Evolutionary conservation across 2,113 vertebrate genomes (phyloP).

Genomic region (Tursiops truncatus): DNA sequence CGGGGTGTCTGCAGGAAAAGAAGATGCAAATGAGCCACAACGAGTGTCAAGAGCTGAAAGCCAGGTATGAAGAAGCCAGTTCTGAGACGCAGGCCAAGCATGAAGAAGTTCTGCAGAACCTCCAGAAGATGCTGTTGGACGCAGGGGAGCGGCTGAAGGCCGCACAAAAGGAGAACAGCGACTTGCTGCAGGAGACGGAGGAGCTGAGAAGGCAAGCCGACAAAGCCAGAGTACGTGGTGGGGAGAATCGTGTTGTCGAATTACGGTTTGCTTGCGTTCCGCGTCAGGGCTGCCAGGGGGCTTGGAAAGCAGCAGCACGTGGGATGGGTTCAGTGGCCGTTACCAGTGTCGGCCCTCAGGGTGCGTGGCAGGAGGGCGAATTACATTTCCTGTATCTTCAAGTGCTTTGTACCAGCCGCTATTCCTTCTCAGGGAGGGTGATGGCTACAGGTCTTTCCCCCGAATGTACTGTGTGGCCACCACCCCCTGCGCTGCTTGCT

Average conservation of each 20-base stretch:
- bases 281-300: not conserved
- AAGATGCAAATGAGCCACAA: conserved; percentile 78
- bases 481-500: not conserved
- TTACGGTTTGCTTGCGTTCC: accelerated
- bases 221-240: conserved; percentile 87
- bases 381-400: not conserved
- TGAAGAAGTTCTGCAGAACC: conserved; percentile 77
- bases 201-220: conserved; percentile 89
- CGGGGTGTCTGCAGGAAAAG: conserved; percentile 80
- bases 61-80: conserved; percentile 83
- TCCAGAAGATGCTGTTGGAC: conserved; percentile 82
- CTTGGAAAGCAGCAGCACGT: not conserved
- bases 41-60: conserved; percentile 86
- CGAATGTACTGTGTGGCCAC: not conserved
- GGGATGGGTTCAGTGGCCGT: not conserved
- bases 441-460: not conserved
- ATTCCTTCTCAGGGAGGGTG: not conserved
- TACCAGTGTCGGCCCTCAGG: not conserved
- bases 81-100: conserved; percentile 84
- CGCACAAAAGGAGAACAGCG: conserved; percentile 79
- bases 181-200: conserved; percentile 85
- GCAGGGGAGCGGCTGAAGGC: conserved; percentile 83
- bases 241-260: accelerated
- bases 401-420: not conserved
- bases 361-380: not conserved